Evolutionary conservation across 2,888 invertebrate species (phyloP), one percentile per base, ranked within the genome.

Genomic region (Herminia tarsipennalis): DNA sequence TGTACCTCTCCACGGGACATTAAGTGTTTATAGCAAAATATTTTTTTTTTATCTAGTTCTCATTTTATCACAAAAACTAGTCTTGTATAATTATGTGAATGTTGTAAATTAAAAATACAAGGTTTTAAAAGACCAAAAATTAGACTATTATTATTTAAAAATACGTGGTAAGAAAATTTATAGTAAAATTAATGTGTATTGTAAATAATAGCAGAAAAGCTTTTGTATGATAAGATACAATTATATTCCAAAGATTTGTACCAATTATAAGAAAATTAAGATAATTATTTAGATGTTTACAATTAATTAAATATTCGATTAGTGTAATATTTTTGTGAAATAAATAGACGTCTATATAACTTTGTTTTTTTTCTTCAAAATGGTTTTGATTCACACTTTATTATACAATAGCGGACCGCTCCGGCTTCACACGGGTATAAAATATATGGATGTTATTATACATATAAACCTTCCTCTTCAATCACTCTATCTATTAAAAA

Each of bases 241-340:
- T n/a, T 51, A 65, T 58, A 66, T 63, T 66, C 64, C 64, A 64
- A 61, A 61, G 39, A 61, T 61, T 51, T 61, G 61, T 64, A 64
- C 64, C 61, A 58, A 57, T 49, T 47, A 10, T n/a, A 28, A 5
- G 3, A 14, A n/a, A 5, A 20, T 29, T 14, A 16, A 18, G 3
- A 8, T 36, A 20, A 10, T 22, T 18, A 34, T 9, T 6, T 18
- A 22, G n/a, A 12, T 41, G 18, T 20, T 27, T 21, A 10, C 13
- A 24, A 32, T 8, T 25, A 22, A 22, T 25, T 17, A 30, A 40
- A 1, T 25, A 18, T 25, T 17, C 18, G 27, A 32, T 5, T 2
- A 12, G 21, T 45, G 33, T 45, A 38, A 22, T 28, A 25, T 44
- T 37, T 36, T 45, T 38, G 37, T 38, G 30, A 51, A 61, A 48